Evolutionary conservation across 1,140 invertebrate species (phyloP).

Genomic region (Formica exsecta): DNA sequence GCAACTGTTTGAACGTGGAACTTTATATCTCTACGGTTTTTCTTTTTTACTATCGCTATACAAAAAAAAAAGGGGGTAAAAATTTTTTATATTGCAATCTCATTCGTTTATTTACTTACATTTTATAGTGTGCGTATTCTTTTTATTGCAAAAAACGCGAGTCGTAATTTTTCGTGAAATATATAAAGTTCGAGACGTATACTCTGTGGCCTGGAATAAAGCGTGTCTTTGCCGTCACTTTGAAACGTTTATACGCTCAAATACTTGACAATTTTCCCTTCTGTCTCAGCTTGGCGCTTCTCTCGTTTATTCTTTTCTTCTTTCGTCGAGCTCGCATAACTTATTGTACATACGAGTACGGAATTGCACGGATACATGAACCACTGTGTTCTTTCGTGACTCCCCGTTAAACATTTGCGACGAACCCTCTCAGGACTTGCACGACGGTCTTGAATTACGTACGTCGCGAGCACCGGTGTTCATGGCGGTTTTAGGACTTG

Average conservation of each 20-base stretch:
- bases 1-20: background rate
- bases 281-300: background rate
- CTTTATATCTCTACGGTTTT: background rate
- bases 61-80: background rate
- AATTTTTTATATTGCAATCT: background rate
- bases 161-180: conserved; percentile 57
- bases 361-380: conserved; percentile 30
- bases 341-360: conserved; percentile 5
- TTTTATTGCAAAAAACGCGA: conserved; percentile 16
- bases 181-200: conserved; percentile 13
- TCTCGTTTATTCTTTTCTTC: conserved; percentile 28
- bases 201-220: conserved; percentile 36
- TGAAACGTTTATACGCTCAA: conserved; percentile 53
- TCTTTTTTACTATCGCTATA: background rate
- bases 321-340: conserved; percentile 5
- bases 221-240: conserved; percentile 48
- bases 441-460: conserved; percentile 44
- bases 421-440: conserved; percentile 2
- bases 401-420: conserved; percentile 50
- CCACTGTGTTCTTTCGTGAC: conserved; percentile 26
- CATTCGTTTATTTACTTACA: background rate
- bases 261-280: conserved; percentile 26
- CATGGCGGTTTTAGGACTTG: conserved; percentile 15
- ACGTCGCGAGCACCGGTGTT: conserved; percentile 1
- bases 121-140: background rate